Percentiles rank a stretch among this genome's conserved stretches.
phyloP scores from a whole-genome alignment of 2,113 vertebrate genomes.

The Oreochromis niloticus region DNA sequence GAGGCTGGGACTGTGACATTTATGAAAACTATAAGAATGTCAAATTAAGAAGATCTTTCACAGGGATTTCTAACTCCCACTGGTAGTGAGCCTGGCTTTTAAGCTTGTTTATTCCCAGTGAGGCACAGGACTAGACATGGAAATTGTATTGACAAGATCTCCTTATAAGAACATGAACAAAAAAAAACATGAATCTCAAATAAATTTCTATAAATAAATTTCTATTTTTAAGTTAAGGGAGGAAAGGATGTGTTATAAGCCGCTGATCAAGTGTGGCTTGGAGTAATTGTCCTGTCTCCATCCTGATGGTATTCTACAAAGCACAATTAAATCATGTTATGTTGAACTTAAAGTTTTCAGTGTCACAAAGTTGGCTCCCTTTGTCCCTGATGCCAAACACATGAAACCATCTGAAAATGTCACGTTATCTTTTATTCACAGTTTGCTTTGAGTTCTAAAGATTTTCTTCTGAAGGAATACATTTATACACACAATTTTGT shows the following conservation, averaged over 20 bases:
- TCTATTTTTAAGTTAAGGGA: neutral
- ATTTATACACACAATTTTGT: neutral
- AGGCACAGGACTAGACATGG: neutral
- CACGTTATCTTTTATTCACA: neutral
- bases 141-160: neutral
- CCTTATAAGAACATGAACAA: neutral
- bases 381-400: neutral
- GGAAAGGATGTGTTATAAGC: neutral
- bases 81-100: neutral
- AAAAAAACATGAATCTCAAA: fast-evolving
- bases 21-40: neutral
- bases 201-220: neutral
- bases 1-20: neutral
- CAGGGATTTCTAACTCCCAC: neutral
- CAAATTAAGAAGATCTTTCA: neutral
- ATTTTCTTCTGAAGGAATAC: neutral
- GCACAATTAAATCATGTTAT: neutral
- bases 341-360: neutral
- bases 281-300: neutral
- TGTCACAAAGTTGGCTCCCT: neutral
- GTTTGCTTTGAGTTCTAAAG: neutral
- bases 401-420: neutral
- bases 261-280: neutral
- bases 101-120: neutral
- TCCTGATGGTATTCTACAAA: neutral